Base-by-base conservation (phyloP, 2,113 vertebrate species). In the Dolichotis patagonum region DNA sequence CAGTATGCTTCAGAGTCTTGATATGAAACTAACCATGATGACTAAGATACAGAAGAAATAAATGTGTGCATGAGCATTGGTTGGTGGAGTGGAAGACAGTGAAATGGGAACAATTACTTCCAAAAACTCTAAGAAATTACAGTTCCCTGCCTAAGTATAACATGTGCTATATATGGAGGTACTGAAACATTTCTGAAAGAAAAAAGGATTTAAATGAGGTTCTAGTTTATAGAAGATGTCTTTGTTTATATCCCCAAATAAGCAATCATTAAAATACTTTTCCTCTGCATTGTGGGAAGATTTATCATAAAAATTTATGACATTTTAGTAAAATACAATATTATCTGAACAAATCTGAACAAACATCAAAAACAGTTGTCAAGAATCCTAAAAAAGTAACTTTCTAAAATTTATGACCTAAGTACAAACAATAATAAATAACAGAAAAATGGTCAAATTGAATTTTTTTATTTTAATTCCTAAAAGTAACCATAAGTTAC, bases 221-320 rank as follows among this genome's bases (percentile, higher is more conserved):
- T 97, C 97, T 94, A 95, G 96, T 85, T 73, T 41, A 90, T 62
- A 98, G 71, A 62, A 97, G 75, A 94, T 94, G 38, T 38, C 2
- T 94, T 96, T 93, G 73, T 96, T 97, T 89, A 80, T 78, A 90
- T 88, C 49, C 49, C 56, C 62, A 97, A 97, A 77, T 58, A 94
- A 80, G 54, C 89, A 94, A 82, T 22, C 71, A 38, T 62, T 84
- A 80, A 93, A 96, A 91, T 69, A 41, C 28, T 67, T 69, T 84
- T 43, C 60, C 35, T 89, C 38, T 28, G 85, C 14, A 28, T 41
- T 85, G 13, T 89, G 16, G 8, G 38, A 67, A 58, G 88, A 95
- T 89, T 94, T 93, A 96, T 92, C 56, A 94, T 62, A 94, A 97
- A 78, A 83, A 65, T 85, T 13, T 92, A 95, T 95, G 93, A 96